These are phyloP conservation scores for Cosmopolites sordidus DNA, from an alignment of 2,888 invertebrate species.

Conservation along the genomic window DNA sequence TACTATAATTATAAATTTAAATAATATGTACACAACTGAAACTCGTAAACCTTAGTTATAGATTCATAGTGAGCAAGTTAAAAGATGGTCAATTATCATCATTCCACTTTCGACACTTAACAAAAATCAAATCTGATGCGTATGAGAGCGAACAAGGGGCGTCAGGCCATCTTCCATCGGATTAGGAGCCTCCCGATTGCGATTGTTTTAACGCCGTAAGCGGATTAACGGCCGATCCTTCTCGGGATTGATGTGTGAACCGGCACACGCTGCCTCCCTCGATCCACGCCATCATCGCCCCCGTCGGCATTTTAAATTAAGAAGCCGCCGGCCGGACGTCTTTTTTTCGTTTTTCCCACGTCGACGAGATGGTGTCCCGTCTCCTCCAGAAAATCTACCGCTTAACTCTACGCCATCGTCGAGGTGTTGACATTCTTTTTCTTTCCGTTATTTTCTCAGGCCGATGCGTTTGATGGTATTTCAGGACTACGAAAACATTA, in stretches of 20 bases:
- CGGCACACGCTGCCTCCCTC: conserved; percentile 37
- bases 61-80: no score
- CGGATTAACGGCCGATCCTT: conserved; percentile 48
- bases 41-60: no score
- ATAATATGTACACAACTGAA: no score
- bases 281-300: conserved; percentile 8
- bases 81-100: no score
- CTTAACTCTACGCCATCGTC: neutral
- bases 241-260: conserved; percentile 48
- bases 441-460: neutral
- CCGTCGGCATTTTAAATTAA: conserved; percentile 3
- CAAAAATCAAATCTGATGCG: neutral
- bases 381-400: neutral
- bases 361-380: neutral
- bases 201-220: conserved; percentile 49
- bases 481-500: no score
- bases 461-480: no score
- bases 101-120: no score
- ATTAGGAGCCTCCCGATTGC: conserved; percentile 27
- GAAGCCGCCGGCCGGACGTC: neutral
- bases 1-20: no score
- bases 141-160: neutral
- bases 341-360: conserved; percentile 1
- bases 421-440: neutral
- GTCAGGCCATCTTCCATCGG: neutral